Percentiles rank a stretch among this genome's conserved stretches.
Evolutionary conservation across 2,888 invertebrate genomes (phyloP).

Genomic region (Torymus texanus): DNA sequence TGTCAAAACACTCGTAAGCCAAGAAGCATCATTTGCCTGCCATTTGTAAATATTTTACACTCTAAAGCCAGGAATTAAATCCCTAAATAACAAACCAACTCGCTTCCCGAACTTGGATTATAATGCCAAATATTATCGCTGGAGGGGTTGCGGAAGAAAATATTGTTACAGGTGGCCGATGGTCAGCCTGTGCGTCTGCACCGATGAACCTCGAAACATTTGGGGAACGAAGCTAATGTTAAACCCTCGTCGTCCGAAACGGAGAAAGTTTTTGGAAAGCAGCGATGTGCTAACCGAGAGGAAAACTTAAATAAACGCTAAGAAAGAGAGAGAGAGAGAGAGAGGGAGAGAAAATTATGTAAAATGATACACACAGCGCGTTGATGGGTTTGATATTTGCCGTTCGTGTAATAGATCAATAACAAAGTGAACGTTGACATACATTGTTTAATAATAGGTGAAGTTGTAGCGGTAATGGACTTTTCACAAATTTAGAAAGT

Average conservation of each 20-base stretch:
- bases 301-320: not conserved
- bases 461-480: no score
- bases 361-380: no score
- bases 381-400: no score
- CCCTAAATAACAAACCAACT: conserved; percentile 20
- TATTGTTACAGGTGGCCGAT: conserved; percentile 48
- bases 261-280: conserved; percentile 44
- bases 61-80: conserved; percentile 6
- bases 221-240: not conserved
- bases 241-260: not conserved
- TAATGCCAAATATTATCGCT: conserved; percentile 44
- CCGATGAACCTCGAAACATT: conserved; percentile 31
- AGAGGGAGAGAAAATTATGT: no score
- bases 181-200: conserved; percentile 5
- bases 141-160: conserved; percentile 22
- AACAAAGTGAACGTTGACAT: no score
- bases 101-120: conserved; percentile 1
- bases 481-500: no score
- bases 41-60: not conserved
- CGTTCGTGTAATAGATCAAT: no score
- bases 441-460: no score
- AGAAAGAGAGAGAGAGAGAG: no score
- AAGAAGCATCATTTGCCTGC: not conserved
- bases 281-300: conserved; percentile 9
- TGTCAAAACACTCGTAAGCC: not conserved